phyloP scores from a whole-genome alignment of 2,888 invertebrate genomes.

The Acheta domesticus region DNA sequence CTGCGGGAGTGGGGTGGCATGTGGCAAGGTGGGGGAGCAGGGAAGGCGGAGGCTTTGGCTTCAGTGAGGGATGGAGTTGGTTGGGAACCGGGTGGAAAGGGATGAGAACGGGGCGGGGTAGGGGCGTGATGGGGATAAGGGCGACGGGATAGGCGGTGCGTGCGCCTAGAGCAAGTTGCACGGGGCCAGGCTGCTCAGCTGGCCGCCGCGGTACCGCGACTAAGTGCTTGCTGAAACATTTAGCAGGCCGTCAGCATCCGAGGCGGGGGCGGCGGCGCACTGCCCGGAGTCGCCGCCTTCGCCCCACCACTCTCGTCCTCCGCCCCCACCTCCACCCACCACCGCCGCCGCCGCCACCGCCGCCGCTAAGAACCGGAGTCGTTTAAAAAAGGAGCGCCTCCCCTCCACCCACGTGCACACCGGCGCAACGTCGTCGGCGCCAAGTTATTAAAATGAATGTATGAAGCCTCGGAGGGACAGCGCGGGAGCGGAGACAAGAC shows the following conservation, averaged over 20 bases:
- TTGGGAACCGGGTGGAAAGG: no score
- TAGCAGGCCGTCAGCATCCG: not conserved
- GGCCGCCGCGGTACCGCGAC: not conserved
- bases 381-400: not conserved
- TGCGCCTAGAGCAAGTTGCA: no score
- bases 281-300: not conserved
- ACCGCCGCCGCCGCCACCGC: not conserved
- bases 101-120: no score
- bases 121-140: no score
- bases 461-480: not conserved
- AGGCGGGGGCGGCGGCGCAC: not conserved
- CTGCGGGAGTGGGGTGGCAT: no score
- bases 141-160: no score
- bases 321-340: not conserved
- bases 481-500: not conserved
- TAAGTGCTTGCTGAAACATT: constrained; percentile 18
- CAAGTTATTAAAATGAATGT: not conserved
- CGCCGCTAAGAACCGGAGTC: not conserved
- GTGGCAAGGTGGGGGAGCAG: no score
- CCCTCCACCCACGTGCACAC: not conserved
- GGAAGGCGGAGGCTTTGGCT: no score
- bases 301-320: not conserved
- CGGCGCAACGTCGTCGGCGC: not conserved
- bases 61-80: no score
- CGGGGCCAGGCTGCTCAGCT: no score